Evolutionary conservation across 2,888 invertebrate genomes (phyloP).

Genomic region (Dendrolimus pini): DNA sequence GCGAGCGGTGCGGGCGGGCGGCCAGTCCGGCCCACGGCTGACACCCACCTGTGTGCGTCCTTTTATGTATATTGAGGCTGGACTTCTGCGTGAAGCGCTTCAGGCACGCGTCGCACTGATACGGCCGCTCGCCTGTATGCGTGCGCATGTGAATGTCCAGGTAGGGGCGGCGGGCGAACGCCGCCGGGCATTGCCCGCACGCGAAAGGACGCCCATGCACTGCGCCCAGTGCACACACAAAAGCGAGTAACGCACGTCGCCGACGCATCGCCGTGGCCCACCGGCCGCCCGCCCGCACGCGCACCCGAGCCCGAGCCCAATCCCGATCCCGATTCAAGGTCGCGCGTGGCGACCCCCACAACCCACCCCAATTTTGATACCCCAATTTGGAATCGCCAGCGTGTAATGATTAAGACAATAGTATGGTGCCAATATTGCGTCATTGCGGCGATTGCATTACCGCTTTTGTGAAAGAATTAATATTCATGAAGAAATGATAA

Average conservation of each 20-base stretch:
- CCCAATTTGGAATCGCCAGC: constrained; percentile 42
- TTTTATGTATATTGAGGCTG: constrained; percentile 87
- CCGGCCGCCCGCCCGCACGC: constrained; percentile 36
- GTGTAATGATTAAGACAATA: constrained; percentile 15
- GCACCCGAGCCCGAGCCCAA: constrained; percentile 19
- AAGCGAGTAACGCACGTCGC: constrained; percentile 77
- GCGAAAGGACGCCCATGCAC: constrained; percentile 67
- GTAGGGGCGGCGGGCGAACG: constrained; percentile 68
- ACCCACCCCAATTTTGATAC: constrained; percentile 35
- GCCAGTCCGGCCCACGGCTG: constrained; percentile 65
- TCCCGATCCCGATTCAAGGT: constrained; percentile 27
- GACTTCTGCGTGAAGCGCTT: constrained; percentile 90
- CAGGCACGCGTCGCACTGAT: constrained; percentile 84
- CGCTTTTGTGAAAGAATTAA: constrained; percentile 75
- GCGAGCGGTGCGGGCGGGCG: constrained; percentile 54
- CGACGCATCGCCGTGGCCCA: constrained; percentile 41
- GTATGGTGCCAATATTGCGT: constrained; percentile 48
- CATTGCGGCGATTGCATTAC: constrained; percentile 73
- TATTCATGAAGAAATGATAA: constrained; percentile 70
- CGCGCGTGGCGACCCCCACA: constrained; percentile 25
- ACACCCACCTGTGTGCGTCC: constrained; percentile 83
- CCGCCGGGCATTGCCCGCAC: constrained; percentile 69
- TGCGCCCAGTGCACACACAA: constrained; percentile 76
- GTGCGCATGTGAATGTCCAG: constrained; percentile 74
- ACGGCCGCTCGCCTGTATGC: constrained; percentile 78